Evolutionary conservation across 2,888 invertebrate species (phyloP).

Genomic region (Macrosiphum euphorbiae): DNA sequence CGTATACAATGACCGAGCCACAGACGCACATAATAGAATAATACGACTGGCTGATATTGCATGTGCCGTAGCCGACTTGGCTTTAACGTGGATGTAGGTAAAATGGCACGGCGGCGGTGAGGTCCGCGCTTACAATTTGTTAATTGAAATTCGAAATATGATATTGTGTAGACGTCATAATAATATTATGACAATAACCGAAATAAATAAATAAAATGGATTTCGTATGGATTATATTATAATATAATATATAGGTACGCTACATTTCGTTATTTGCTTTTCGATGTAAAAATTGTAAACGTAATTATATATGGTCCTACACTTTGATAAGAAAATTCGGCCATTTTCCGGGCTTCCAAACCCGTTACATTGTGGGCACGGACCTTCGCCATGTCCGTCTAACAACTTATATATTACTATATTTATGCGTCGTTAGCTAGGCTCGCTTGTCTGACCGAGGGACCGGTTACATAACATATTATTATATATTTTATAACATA

Average conservation of each 20-base stretch:
- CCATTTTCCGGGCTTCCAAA: background rate
- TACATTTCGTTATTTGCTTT: background rate
- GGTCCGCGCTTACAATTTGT: background rate
- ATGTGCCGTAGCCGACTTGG: background rate
- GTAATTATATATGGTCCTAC: too few relatives aligned
- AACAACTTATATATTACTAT: too few relatives aligned
- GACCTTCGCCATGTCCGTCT: too few relatives aligned
- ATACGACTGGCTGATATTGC: background rate
- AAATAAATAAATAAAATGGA: background rate
- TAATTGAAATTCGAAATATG: background rate
- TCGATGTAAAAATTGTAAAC: background rate
- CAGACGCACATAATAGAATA: background rate
- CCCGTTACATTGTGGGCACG: background rate
- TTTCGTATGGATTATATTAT: background rate
- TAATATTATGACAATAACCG: background rate
- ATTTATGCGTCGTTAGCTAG: too few relatives aligned
- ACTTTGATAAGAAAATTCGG: background rate
- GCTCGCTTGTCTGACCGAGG: too few relatives aligned
- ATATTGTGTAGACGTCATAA: background rate
- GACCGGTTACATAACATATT: too few relatives aligned
- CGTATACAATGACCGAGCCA: background rate
- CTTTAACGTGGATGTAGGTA: background rate
- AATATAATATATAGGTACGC: too few relatives aligned
- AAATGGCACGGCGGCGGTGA: background rate
- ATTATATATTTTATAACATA: too few relatives aligned